These are phyloP conservation scores for Microdon myrmicae DNA, from an alignment of 2,888 invertebrate species.

Conservation along the genomic window DNA sequence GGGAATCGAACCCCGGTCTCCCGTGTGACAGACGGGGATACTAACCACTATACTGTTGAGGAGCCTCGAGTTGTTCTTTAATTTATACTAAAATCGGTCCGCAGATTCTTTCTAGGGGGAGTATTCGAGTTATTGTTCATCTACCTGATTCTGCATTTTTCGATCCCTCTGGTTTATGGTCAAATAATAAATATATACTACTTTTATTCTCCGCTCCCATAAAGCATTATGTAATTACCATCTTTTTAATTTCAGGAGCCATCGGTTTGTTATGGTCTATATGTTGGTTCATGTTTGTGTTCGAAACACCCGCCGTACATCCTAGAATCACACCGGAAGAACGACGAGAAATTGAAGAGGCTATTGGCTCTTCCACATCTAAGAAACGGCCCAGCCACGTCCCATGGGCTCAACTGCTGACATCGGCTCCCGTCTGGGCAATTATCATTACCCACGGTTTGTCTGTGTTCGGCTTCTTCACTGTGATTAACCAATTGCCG, in stretches of 20 bases:
- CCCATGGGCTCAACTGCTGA: conserved; percentile 78
- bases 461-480: conserved; percentile 89
- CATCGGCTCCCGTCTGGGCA: conserved; percentile 84
- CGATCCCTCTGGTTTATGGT: background rate
- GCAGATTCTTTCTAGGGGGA: background rate
- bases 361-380: conserved; percentile 73
- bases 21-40: no score
- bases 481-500: conserved; percentile 86
- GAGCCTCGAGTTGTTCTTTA: no score
- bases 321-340: conserved; percentile 82
- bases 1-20: no score
- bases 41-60: no score
- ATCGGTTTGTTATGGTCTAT: conserved; percentile 84
- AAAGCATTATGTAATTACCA: no score
- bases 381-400: conserved; percentile 74
- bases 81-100: conserved; percentile 3
- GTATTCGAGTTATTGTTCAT: background rate
- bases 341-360: conserved; percentile 76
- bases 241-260: conserved; percentile 67
- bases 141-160: background rate
- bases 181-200: background rate
- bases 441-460: conserved; percentile 84
- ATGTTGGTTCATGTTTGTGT: conserved; percentile 82
- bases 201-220: no score
- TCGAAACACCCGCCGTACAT: conserved; percentile 84